Conservation (phyloP, 2,113 vertebrate genomes). For the Talpa occidentalis region DNA sequence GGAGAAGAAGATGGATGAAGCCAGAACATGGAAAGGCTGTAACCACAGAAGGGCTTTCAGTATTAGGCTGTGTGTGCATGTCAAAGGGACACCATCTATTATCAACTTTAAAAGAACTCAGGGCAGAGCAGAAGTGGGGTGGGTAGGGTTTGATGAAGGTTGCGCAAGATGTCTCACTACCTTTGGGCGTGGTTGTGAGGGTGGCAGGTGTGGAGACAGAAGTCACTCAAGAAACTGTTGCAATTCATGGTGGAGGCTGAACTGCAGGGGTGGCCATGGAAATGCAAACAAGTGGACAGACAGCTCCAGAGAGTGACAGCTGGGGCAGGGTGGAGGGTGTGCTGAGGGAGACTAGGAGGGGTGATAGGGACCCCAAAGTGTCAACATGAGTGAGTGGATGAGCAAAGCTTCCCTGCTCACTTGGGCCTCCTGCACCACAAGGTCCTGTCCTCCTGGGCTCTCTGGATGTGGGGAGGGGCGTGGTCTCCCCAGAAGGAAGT, state of each 20-base stretch:
- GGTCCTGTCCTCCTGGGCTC: fast-evolving
- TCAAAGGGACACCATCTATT: neutral
- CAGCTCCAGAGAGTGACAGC: fast-evolving
- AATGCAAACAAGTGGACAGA: neutral
- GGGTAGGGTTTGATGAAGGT: neutral
- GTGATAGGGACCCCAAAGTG: fast-evolving
- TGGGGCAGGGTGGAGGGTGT: fast-evolving
- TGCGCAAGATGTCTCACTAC: neutral
- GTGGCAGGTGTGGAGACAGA: neutral
- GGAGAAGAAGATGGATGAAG: neutral
- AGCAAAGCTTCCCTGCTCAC: too few species aligned
- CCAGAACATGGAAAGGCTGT: neutral
- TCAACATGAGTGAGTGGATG: neutral
- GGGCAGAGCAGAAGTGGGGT: neutral
- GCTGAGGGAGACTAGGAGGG: neutral
- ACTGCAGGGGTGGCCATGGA: neutral
- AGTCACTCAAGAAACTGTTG: neutral
- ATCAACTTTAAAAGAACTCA: neutral
- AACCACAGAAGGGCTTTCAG: neutral
- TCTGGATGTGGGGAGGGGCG: neutral
- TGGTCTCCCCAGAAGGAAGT: neutral
- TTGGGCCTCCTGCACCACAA: neutral
- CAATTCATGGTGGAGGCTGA: neutral
- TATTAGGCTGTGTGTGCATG: neutral
- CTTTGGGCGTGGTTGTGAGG: neutral